Percentiles rank a stretch among this genome's conserved stretches.
Conservation (phyloP, 2,113 vertebrate species). For the Engystomops pustulosus region DNA sequence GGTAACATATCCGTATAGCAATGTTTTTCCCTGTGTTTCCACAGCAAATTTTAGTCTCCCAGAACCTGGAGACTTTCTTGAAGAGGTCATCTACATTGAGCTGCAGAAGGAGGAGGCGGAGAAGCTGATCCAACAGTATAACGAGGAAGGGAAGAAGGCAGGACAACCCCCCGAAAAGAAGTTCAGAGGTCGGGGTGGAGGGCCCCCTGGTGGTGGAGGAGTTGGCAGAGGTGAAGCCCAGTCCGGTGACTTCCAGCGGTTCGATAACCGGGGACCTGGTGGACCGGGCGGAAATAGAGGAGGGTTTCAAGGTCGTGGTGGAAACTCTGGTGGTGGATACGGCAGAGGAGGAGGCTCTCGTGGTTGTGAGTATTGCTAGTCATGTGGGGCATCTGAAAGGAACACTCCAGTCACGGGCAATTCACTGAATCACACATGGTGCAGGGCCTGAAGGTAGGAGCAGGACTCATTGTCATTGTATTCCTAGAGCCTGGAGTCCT, state of each 20-base stretch:
- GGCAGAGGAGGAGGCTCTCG: neutral
- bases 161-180: slow-evolving; percentile 89
- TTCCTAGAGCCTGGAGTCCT: too few species aligned
- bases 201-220: slow-evolving; percentile 76
- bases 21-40: neutral
- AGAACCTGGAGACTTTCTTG: slow-evolving; percentile 85
- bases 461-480: too few species aligned
- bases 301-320: slow-evolving; percentile 77
- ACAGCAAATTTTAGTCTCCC: slow-evolving; percentile 88
- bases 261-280: slow-evolving; percentile 79
- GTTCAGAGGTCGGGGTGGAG: slow-evolving; percentile 80
- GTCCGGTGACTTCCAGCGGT: slow-evolving; percentile 77
- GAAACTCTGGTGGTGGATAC: slow-evolving; percentile 71
- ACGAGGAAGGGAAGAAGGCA: slow-evolving; percentile 86
- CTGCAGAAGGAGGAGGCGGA: slow-evolving; percentile 84
- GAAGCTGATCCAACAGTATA: slow-evolving; percentile 85
- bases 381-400: too few species aligned
- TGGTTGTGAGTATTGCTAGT: neutral
- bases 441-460: too few species aligned
- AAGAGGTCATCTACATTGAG: slow-evolving; percentile 81
- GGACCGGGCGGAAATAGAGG: slow-evolving; percentile 72
- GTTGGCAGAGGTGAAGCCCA: slow-evolving; percentile 72
- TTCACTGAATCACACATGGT: too few species aligned
- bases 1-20: neutral
- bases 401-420: too few species aligned